Evolutionary conservation across 2,113 vertebrate species (phyloP).

Genomic region (Myotis davidii): DNA sequence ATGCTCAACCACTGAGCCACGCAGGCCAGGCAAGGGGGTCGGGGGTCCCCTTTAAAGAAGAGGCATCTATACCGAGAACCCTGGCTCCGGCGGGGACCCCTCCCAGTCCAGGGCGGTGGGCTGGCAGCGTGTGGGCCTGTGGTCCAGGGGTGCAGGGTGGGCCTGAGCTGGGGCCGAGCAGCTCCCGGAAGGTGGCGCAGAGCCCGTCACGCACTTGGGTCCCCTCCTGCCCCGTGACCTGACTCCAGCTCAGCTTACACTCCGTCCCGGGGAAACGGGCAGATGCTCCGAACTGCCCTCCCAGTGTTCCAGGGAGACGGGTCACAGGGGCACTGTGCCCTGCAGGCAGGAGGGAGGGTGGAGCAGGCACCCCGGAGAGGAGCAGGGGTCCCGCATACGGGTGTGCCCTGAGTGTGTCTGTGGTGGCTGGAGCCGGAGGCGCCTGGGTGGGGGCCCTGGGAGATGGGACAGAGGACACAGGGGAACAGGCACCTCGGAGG

Average conservation of each 20-base stretch:
- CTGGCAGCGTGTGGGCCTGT: not conserved
- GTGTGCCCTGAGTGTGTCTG: not conserved
- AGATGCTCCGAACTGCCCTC: not conserved
- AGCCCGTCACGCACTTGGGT: fast-evolving
- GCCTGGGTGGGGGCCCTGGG: not conserved
- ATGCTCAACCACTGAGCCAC: too few species aligned
- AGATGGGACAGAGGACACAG: fast-evolving
- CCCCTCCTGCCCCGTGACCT: not conserved
- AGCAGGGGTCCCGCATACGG: too few species aligned
- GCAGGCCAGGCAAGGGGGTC: too few species aligned
- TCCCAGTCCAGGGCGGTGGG: too few species aligned
- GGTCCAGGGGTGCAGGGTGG: not conserved
- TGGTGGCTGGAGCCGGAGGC: not conserved
- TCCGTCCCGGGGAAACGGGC: not conserved
- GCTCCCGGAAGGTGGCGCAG: not conserved
- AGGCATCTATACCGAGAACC: not conserved
- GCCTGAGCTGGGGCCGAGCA: not conserved
- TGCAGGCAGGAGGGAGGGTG: not conserved
- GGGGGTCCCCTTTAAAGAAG: not conserved
- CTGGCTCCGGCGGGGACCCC: not conserved
- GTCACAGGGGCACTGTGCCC: not conserved
- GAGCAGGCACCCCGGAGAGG: not conserved
- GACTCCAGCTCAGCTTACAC: not conserved
- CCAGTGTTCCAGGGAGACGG: not conserved
- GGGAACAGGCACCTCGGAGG: fast-evolving